Conservation (phyloP, 2,113 vertebrate genomes). For the Percopsis transmontana region DNA sequence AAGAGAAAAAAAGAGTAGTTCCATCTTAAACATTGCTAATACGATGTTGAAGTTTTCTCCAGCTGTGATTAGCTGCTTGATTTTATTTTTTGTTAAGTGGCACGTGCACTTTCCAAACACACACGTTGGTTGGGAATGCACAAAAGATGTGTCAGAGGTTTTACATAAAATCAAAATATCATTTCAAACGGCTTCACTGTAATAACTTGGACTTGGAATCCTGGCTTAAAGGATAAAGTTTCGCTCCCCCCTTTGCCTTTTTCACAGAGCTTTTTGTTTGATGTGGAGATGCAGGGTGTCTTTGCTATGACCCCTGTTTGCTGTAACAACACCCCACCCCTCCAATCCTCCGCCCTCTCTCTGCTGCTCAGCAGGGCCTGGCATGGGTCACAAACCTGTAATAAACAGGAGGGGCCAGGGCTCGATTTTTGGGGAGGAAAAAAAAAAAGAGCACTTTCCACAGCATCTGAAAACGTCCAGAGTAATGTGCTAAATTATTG, state of each 20-base stretch:
- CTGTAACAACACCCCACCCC: slow-evolving; percentile 52
- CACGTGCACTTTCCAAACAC: background rate
- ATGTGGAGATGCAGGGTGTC: slow-evolving; percentile 66
- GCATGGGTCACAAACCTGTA: slow-evolving; percentile 81
- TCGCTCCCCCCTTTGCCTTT: slow-evolving; percentile 46
- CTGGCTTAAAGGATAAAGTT: slow-evolving; percentile 41
- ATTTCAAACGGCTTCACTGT: slow-evolving; percentile 1
- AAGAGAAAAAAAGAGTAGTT: slow-evolving; percentile 4
- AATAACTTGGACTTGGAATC: slow-evolving; percentile 27
- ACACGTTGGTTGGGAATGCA: no score
- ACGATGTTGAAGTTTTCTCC: background rate
- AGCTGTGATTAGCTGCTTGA: background rate
- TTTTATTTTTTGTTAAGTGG: slow-evolving; percentile 2
- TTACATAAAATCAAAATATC: background rate
- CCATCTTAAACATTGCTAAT: background rate
- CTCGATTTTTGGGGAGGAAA: slow-evolving; percentile 50
- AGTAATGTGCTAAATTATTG: slow-evolving; percentile 82
- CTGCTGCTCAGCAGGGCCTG: slow-evolving; percentile 67
- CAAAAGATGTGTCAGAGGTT: no score
- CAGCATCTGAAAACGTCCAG: slow-evolving; percentile 72
- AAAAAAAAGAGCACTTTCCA: slow-evolving; percentile 73
- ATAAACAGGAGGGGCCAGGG: slow-evolving; percentile 78
- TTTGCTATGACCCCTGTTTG: slow-evolving; percentile 77
- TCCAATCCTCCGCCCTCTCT: slow-evolving; percentile 32
- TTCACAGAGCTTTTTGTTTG: slow-evolving; percentile 58